Conservation (phyloP, 2,113 vertebrate species). For the Bos taurus region ARS-UCD2.0 NC_037331.1:90899001-90899500, state of each 20-base stretch:
- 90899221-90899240: background rate
- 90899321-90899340: background rate
- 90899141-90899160: background rate
- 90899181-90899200: background rate
- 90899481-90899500: background rate
- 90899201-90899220: background rate
- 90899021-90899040: background rate
- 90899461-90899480: slow-evolving; percentile 7
- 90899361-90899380: background rate
- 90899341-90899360: background rate
- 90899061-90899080: background rate
- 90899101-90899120: background rate
- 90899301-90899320: background rate
- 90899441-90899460: background rate
- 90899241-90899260: background rate
- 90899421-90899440: background rate
- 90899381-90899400: background rate
- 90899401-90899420: background rate
- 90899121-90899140: background rate
- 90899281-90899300: background rate
- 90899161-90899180: background rate
- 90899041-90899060: background rate
- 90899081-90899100: background rate
- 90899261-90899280: background rate
- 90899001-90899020: background rate